These are phyloP conservation scores for Arctia plantaginis DNA, from an alignment of 2,888 invertebrate genomes.

Conservation along the genomic window DNA sequence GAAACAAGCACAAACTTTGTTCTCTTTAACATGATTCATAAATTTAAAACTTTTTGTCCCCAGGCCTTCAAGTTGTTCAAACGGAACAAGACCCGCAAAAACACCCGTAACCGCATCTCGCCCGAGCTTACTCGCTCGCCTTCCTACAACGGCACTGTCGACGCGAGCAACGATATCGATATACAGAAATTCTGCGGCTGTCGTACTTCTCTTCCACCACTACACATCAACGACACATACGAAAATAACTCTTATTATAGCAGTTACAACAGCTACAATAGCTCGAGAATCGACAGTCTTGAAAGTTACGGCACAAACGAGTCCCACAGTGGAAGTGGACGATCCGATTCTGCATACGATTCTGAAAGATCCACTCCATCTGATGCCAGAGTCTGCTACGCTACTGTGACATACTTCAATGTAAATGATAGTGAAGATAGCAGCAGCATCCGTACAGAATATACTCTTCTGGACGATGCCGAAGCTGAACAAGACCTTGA, in stretches of 20 bases:
- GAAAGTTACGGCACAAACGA: slow-evolving; percentile 68
- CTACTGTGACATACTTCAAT: slow-evolving; percentile 80
- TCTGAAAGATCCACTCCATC: slow-evolving; percentile 77
- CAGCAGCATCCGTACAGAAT: slow-evolving; percentile 81
- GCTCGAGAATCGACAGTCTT: slow-evolving; percentile 71
- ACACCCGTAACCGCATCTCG: slow-evolving; percentile 74
- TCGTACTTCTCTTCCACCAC: slow-evolving; percentile 69
- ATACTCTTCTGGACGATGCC: slow-evolving; percentile 76
- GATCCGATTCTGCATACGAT: slow-evolving; percentile 81
- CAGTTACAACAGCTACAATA: slow-evolving; percentile 74
- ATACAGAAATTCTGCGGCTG: slow-evolving; percentile 77
- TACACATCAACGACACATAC: slow-evolving; percentile 64
- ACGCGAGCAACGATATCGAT: slow-evolving; percentile 79
- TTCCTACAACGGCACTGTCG: slow-evolving; percentile 78
- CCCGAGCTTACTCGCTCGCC: slow-evolving; percentile 74
- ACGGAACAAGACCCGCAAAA: slow-evolving; percentile 70
- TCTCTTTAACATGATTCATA: slow-evolving; percentile 3
- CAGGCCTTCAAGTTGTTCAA: slow-evolving; percentile 84
- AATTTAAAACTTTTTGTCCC: slow-evolving; percentile 33
- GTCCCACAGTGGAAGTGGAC: slow-evolving; percentile 57
- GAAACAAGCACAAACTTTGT: slow-evolving; percentile 12
- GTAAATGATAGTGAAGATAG: slow-evolving; percentile 81
- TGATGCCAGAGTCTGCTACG: slow-evolving; percentile 71
- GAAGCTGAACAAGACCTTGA: slow-evolving; percentile 59
- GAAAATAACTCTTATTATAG: slow-evolving; percentile 71